Percentiles rank a stretch among this genome's conserved stretches.
phyloP scores from a whole-genome alignment of 1,140 invertebrate species.

The roundworm (Caenorhabditis elegans) region DNA sequence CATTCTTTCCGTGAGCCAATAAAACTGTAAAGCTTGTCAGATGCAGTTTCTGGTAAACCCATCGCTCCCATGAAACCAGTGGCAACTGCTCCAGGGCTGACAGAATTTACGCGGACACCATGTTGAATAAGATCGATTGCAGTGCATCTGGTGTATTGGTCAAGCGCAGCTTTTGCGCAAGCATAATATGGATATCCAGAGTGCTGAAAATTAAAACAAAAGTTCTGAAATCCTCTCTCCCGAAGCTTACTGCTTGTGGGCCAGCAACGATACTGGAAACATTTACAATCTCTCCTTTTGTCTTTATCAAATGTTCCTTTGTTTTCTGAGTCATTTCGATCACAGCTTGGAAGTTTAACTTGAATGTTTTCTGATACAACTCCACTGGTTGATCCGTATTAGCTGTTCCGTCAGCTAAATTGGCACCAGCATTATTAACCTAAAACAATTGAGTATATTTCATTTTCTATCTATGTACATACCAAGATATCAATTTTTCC shows the following conservation, averaged over 20 bases:
- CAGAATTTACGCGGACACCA: conserved; percentile 46
- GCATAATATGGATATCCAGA: conserved; percentile 78
- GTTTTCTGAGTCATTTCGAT: conserved; percentile 43
- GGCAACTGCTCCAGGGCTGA: conserved; percentile 10
- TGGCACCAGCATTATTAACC: conserved; percentile 50
- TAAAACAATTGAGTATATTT: too few species aligned
- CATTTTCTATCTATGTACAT: background rate
- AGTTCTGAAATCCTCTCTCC: background rate
- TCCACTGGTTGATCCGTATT: conserved; percentile 35
- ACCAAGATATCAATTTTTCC: conserved; percentile 54
- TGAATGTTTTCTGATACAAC: conserved; percentile 46
- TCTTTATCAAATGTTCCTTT: conserved; percentile 46
- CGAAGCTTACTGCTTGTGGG: background rate
- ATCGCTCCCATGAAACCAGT: conserved; percentile 3
- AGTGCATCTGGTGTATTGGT: conserved; percentile 74
- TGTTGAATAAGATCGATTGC: conserved; percentile 82
- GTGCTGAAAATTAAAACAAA: background rate
- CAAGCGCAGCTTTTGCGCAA: conserved; percentile 72
- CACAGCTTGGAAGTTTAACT: conserved; percentile 51
- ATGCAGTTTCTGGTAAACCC: background rate
- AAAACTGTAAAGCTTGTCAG: background rate
- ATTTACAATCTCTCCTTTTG: conserved; percentile 56
- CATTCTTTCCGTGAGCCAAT: background rate
- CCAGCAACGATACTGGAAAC: conserved; percentile 40
- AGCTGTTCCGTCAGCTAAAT: background rate